Evolutionary conservation across 2,113 vertebrate genomes (phyloP).

Genomic region (Sardina pilchardus): DNA sequence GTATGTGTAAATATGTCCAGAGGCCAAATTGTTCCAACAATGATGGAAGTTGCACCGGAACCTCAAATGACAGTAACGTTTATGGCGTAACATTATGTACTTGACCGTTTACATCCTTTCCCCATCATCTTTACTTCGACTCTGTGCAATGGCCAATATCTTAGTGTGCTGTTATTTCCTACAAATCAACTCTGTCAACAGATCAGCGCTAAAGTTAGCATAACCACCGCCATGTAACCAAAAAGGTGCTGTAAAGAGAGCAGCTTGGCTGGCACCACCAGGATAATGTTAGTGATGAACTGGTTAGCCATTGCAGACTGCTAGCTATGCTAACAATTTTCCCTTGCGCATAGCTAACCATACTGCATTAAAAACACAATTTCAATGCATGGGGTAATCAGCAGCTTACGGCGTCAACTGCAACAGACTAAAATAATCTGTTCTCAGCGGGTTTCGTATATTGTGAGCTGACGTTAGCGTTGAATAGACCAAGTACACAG

Average conservation of each 20-base stretch:
- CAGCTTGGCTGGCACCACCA: not conserved
- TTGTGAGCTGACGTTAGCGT: not conserved
- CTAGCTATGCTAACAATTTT: slow-evolving; percentile 10
- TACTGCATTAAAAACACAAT: not conserved
- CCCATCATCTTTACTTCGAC: not conserved
- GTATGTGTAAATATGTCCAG: not conserved
- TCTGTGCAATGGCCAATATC: not conserved
- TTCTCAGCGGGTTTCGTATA: not conserved
- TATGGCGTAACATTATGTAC: not conserved
- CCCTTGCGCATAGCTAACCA: not conserved
- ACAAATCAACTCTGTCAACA: not conserved
- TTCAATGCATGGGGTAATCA: not conserved
- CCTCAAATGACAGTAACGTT: not conserved
- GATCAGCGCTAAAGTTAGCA: not conserved
- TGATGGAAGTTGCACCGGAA: not conserved
- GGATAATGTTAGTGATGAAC: not conserved
- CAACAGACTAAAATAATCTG: not conserved
- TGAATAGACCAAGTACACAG: not conserved
- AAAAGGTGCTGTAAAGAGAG: slow-evolving; percentile 3
- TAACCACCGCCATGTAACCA: not conserved
- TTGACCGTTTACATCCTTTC: not conserved
- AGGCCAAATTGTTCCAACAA: not conserved
- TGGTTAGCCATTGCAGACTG: slow-evolving; percentile 11
- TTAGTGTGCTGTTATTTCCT: not conserved
- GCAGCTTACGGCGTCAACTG: not conserved